Evolutionary conservation across 2,888 invertebrate genomes (phyloP).

Genomic region (Tillus elongatus): DNA sequence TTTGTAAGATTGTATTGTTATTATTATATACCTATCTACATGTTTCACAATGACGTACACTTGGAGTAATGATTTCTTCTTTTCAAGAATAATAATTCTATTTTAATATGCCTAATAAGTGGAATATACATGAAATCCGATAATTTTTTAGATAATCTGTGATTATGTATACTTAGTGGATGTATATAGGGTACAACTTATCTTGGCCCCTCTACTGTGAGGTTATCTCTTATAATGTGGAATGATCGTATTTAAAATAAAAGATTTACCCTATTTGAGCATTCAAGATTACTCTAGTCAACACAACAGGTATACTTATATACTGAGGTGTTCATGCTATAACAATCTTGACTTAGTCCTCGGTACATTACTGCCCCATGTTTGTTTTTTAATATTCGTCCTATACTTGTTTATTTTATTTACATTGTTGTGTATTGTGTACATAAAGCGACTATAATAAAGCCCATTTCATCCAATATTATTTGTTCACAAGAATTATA

Average conservation of each 20-base stretch:
- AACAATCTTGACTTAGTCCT: no score
- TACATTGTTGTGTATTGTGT: slow-evolving; percentile 37
- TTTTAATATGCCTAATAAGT: neutral
- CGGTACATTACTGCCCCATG: no score
- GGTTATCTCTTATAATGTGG: slow-evolving; percentile 25
- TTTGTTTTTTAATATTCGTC: no score
- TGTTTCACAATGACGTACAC: no score
- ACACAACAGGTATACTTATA: neutral
- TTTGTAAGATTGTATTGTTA: no score
- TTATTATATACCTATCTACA: no score
- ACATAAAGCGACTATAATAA: slow-evolving; percentile 31
- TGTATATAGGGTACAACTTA: slow-evolving; percentile 6
- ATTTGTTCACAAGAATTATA: slow-evolving; percentile 44
- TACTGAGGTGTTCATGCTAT: no score
- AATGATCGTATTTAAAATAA: slow-evolving; percentile 21
- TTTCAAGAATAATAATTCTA: neutral
- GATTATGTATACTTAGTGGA: slow-evolving; percentile 33
- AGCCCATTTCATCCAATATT: slow-evolving; percentile 36
- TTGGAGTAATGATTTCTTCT: no score
- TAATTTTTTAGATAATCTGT: slow-evolving; percentile 34
- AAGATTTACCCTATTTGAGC: slow-evolving; percentile 9
- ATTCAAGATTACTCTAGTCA: slow-evolving; percentile 3
- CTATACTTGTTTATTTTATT: neutral
- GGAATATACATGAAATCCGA: neutral
- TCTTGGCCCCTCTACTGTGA: slow-evolving; percentile 20